Percentiles rank a stretch among this genome's conserved stretches.
phyloP scores from a whole-genome alignment of 2,113 vertebrate species.

The Glaucomys volans region DNA sequence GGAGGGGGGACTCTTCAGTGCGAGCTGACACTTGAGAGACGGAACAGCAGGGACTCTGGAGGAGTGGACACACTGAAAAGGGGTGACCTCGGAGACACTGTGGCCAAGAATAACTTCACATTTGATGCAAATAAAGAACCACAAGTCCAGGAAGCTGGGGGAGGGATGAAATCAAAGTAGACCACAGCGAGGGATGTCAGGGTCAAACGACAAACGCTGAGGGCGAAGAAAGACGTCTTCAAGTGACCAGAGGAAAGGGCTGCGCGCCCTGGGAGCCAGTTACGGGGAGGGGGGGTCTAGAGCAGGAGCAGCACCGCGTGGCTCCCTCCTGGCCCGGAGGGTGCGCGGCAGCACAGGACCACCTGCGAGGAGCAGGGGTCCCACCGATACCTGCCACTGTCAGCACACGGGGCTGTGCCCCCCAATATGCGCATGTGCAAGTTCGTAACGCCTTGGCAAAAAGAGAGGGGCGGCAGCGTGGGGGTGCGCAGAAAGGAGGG shows the following conservation, averaged over 20 bases:
- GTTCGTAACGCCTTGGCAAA: neutral
- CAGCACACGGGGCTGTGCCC: neutral
- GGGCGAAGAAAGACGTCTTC: neutral
- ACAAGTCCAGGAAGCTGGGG: neutral
- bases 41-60: neutral
- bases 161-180: neutral
- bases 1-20: neutral
- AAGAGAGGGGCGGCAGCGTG: neutral
- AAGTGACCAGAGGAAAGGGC: no score
- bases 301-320: fast-evolving
- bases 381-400: neutral
- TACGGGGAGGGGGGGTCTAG: neutral
- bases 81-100: neutral
- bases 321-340: no score
- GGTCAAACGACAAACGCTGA: neutral
- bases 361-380: fast-evolving
- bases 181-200: neutral
- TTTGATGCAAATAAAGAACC: neutral
- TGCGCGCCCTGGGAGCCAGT: no score
- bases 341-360: neutral
- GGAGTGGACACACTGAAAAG: no score
- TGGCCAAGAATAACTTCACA: neutral
- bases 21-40: neutral
- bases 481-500: no score
- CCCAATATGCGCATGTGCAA: fast-evolving